A percentile compares a stretch with the other conserved stretches of the same genome.
phyloP scores from a whole-genome alignment of 2,888 invertebrate species.

The Callinectes sapidus region DNA sequence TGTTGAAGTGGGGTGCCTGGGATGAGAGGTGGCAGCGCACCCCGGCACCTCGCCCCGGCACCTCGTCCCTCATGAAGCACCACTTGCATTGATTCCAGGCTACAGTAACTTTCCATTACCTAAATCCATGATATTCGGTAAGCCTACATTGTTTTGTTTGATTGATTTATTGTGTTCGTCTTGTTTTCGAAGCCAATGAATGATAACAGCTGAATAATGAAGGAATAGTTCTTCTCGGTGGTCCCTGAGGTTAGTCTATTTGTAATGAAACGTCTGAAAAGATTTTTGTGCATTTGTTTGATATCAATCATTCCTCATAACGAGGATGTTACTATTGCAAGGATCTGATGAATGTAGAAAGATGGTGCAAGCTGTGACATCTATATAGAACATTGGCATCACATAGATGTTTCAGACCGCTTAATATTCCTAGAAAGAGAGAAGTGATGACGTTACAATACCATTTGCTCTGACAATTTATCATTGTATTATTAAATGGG shows the following conservation, averaged over 20 bases:
- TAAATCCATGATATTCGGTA: background rate
- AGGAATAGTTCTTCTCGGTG: too few species aligned
- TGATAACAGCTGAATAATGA: background rate
- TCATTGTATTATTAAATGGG: too few species aligned
- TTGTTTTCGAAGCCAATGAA: background rate
- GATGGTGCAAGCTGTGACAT: background rate
- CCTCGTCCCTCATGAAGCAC: background rate
- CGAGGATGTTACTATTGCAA: background rate
- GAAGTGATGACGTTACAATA: background rate
- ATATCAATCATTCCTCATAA: too few species aligned
- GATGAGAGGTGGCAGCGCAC: background rate
- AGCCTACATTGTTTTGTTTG: background rate
- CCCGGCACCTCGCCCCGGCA: conserved; percentile 4
- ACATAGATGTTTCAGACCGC: background rate
- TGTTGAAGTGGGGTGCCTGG: background rate
- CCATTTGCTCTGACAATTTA: background rate
- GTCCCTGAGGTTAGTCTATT: too few species aligned
- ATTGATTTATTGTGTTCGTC: background rate
- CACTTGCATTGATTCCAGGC: background rate
- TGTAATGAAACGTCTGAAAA: too few species aligned
- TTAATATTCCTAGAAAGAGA: background rate
- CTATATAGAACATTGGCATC: background rate
- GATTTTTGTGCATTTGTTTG: too few species aligned
- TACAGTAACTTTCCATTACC: background rate
- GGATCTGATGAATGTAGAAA: background rate